Percentiles rank a stretch among this genome's conserved stretches.
Conservation (phyloP, 1,140 invertebrate genomes). For the Neocloeon triangulifer region DNA sequence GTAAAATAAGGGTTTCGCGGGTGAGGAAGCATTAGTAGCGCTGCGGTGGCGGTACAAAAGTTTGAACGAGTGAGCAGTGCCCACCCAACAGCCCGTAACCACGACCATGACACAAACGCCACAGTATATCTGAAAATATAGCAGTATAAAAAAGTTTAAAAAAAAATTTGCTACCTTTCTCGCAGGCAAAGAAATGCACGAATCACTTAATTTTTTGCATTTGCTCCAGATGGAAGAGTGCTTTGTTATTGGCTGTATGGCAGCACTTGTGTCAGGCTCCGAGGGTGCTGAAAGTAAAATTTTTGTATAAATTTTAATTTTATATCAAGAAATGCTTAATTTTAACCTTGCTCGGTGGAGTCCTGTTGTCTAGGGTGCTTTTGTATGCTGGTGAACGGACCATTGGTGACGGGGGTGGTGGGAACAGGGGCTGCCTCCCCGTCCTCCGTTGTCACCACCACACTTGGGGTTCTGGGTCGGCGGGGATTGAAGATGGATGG, state of each 20-base stretch:
- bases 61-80: slow-evolving; percentile 68
- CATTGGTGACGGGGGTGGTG: too few species aligned
- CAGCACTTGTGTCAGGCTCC: too few species aligned
- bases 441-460: slow-evolving; percentile 40
- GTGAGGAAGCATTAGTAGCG: slow-evolving; percentile 1
- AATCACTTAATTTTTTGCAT: slow-evolving; percentile 5
- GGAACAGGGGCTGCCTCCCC: slow-evolving; percentile 19
- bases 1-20: background rate
- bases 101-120: slow-evolving; percentile 64
- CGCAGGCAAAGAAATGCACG: slow-evolving; percentile 1
- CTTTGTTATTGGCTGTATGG: slow-evolving; percentile 4
- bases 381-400: slow-evolving; percentile 21
- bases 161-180: slow-evolving; percentile 9
- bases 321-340: slow-evolving; percentile 1
- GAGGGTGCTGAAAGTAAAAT: too few species aligned
- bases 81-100: slow-evolving; percentile 71
- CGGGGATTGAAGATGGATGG: slow-evolving; percentile 53
- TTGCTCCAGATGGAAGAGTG: background rate
- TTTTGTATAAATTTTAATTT: background rate
- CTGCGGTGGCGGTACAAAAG: slow-evolving; percentile 40
- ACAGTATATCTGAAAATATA: slow-evolving; percentile 53
- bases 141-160: slow-evolving; percentile 1
- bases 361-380: slow-evolving; percentile 27
- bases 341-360: slow-evolving; percentile 14
- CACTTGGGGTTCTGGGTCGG: slow-evolving; percentile 40